Conservation (phyloP, 2,113 vertebrate species). For the Corapipo altera region DNA sequence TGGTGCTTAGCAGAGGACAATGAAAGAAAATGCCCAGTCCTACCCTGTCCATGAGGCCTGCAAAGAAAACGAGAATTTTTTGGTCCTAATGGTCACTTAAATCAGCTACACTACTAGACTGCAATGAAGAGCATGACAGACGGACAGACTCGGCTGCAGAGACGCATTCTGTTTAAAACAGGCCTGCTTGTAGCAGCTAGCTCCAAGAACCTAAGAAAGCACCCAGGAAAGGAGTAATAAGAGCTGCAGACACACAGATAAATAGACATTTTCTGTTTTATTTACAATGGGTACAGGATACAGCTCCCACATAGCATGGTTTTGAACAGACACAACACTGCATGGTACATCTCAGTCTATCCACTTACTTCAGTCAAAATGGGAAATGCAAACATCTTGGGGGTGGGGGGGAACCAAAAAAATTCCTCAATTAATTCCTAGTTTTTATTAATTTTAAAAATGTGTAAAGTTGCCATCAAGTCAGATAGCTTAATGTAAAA, state of each 20-base stretch:
- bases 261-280: background rate
- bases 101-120: background rate
- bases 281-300: background rate
- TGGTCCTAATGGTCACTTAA: background rate
- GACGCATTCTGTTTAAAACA: background rate
- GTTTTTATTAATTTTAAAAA: background rate
- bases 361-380: background rate
- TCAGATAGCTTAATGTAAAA: background rate
- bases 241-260: background rate
- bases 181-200: background rate
- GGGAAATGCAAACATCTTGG: background rate
- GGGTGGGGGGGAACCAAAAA: fast-evolving
- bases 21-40: background rate
- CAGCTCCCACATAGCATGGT: background rate
- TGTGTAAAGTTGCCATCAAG: background rate
- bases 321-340: background rate
- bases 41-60: background rate
- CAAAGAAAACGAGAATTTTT: background rate
- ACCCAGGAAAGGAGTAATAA: background rate
- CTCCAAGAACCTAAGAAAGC: background rate
- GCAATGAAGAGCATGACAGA: background rate
- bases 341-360: background rate
- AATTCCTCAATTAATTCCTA: background rate
- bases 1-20: background rate
- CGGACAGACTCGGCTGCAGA: background rate